Percentiles rank a stretch among this genome's conserved stretches.
phyloP scores from a whole-genome alignment of 2,888 invertebrate species.

The Aquatica leii region DNA sequence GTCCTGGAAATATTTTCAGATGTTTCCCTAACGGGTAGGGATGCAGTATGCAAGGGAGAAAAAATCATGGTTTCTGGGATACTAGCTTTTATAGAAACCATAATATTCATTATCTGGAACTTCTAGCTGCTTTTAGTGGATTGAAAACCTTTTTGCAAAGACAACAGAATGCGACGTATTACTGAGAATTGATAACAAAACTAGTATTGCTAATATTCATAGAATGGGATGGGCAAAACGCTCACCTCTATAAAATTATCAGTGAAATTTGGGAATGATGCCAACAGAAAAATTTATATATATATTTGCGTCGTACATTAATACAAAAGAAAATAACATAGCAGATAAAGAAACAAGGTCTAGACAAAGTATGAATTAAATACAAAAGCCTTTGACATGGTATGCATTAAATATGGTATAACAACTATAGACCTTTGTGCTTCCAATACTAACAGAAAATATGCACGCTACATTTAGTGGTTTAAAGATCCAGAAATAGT shows the following conservation, averaged over 20 bases:
- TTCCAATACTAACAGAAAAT: not conserved
- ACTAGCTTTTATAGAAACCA: not conserved
- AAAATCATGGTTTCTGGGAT: not conserved
- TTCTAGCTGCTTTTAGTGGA: not conserved
- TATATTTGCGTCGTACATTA: too few relatives aligned
- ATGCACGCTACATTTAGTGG: not conserved
- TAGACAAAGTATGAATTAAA: not conserved
- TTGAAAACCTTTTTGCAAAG: not conserved
- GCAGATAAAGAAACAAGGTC: not conserved
- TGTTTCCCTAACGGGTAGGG: not conserved
- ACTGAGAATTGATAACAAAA: not conserved
- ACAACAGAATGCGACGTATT: not conserved
- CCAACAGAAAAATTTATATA: too few relatives aligned
- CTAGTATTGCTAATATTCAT: not conserved
- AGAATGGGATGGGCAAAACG: not conserved
- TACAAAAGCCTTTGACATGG: not conserved
- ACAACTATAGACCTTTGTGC: not conserved
- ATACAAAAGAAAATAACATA: too few relatives aligned
- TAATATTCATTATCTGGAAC: not conserved
- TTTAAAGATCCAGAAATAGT: too few relatives aligned
- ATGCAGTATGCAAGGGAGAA: not conserved
- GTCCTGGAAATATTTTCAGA: not conserved
- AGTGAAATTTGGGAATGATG: not conserved
- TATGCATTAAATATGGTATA: too few relatives aligned
- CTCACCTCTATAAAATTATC: not conserved